Base-by-base conservation (phyloP, 2,113 vertebrate genomes). In the Herpetotheres cachinnans region DNA sequence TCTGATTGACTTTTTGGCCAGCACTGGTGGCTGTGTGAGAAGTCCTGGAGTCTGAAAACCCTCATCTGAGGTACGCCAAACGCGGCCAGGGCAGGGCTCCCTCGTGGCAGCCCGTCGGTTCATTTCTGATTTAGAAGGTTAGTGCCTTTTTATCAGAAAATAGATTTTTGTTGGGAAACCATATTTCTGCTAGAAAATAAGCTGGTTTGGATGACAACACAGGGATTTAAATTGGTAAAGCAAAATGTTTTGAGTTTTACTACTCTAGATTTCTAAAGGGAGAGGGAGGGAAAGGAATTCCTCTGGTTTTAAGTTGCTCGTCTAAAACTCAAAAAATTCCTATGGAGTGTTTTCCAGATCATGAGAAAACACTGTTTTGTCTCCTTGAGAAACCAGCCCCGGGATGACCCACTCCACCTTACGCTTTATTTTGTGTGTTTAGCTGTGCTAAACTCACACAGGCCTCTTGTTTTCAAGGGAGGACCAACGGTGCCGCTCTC, bases 1-100 rank as follows among this genome's bases (percentile, higher is more conserved):
- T 30, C 56, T 81, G 83, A 10, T 52, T 5, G 76, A 36, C 11
- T 54, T 27, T 82, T 52, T 91, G 82, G 89, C 38, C 65, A 10
- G 32, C 0, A 3, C 34, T 0, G 0, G 70, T 3, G 62, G 56
- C 59, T 4, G 1, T 6, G 26, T 7, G 42, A 76, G 79, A 1
- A 0, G 47, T 7, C 12, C 47, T 2, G 7, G 73, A 38, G 50
- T 11, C 61, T 47, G 55, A 36, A 91, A 77, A 2, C 34, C 50
- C 26, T 9, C 3, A 0, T 17, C 30, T 44, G 50, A 3, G 1
- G 8, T 2, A 7, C 13, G 0, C 29, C 58, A 19, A 22, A 17
- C 1, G 2, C 2, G 2, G 44, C 25, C 65, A 5, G 66, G 71
- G 44, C 76, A 72, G 67, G 56, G 80, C 66, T 89, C 71, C 83